Evolutionary conservation across 2,797 vertebrate species (phyloP).

Genomic region (Decapterus maruadsi): DNA sequence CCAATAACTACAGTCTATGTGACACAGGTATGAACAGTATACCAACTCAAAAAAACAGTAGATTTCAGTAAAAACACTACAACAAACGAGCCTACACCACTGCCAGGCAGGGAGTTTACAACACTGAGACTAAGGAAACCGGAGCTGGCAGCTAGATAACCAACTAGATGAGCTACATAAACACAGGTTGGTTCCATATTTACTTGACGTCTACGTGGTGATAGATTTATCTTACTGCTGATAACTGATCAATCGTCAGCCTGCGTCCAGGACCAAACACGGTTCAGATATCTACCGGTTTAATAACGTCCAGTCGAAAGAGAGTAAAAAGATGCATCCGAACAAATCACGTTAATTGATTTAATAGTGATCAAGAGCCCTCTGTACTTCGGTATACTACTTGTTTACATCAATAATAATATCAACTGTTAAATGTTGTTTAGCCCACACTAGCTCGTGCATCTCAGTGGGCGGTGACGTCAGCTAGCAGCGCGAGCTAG

Average conservation of each 20-base stretch:
- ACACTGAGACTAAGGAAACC: no score
- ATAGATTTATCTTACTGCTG: not conserved
- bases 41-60: no score
- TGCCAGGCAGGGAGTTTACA: not conserved
- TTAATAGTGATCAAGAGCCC: accelerated
- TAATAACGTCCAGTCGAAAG: accelerated
- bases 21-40: no score
- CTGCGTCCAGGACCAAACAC: not conserved
- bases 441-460: not conserved
- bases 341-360: accelerated
- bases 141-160: not conserved
- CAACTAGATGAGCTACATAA: not conserved
- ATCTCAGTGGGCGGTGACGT: constrained; percentile 21
- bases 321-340: accelerated
- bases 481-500: not conserved
- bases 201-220: not conserved
- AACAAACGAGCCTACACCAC: no score
- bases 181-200: not conserved
- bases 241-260: not conserved
- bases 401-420: no score
- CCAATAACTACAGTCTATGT: no score
- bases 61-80: no score
- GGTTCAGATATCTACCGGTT: not conserved
- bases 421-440: not conserved
- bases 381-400: accelerated